Evolutionary conservation across 2,888 invertebrate species (phyloP).

Genomic region (Galerucella nymphaeae): DNA sequence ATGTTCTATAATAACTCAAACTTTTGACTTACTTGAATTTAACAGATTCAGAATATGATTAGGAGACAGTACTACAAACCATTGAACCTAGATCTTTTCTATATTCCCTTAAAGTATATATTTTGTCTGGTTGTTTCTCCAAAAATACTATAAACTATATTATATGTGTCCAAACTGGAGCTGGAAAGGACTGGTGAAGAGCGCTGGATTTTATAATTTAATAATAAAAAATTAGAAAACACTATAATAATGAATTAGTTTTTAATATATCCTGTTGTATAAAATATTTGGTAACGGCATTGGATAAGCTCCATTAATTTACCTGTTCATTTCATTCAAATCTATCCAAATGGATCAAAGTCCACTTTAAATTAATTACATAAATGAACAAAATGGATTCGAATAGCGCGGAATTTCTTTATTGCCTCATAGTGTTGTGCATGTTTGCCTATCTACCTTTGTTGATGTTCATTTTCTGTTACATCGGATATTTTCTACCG

Average conservation of each 20-base stretch:
- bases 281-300: neutral
- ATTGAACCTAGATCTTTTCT: no score
- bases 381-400: conserved; percentile 51
- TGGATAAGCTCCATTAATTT: conserved; percentile 40
- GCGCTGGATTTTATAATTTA: no score
- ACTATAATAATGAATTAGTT: neutral
- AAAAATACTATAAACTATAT: no score
- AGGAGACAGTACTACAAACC: no score
- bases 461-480: conserved; percentile 27
- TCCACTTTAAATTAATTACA: conserved; percentile 49
- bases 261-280: neutral
- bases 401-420: conserved; percentile 50
- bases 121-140: no score
- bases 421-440: conserved; percentile 33
- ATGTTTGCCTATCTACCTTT: conserved; percentile 23
- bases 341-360: conserved; percentile 46
- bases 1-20: no score
- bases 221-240: no score
- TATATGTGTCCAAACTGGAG: no score
- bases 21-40: no score
- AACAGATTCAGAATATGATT: no score
- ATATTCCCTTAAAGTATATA: no score
- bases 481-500: conserved; percentile 24
- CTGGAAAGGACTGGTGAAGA: no score
- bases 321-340: conserved; percentile 45